These are phyloP conservation scores for Coelogynopora nodosa DNA, from an alignment of 2,888 invertebrate genomes.

Conservation along the genomic window DNA sequence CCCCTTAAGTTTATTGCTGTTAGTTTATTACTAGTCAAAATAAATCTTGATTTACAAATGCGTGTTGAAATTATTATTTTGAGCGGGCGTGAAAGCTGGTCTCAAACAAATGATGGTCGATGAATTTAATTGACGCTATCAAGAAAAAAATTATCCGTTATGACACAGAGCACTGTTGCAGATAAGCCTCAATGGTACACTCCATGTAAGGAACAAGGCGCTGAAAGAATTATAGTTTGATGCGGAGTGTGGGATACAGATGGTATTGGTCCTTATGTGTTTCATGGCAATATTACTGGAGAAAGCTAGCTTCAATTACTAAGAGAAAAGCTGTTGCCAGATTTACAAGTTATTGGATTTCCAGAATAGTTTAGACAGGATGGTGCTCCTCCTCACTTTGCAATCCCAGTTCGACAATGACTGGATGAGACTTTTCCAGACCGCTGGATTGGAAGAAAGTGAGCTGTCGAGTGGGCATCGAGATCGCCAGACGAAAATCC, in stretches of 20 bases:
- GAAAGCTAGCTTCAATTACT: not conserved
- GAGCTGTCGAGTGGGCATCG: not conserved
- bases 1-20: too few species aligned
- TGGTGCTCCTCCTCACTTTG: constrained; percentile 1
- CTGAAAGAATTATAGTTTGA: not conserved
- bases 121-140: not conserved
- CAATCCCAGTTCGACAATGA: not conserved
- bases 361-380: constrained; percentile 10
- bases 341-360: not conserved
- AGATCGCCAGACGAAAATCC: not conserved
- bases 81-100: not conserved
- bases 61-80: constrained; percentile 23
- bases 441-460: not conserved
- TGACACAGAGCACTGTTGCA: too few species aligned
- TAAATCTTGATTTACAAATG: constrained; percentile 28
- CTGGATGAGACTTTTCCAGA: constrained; percentile 24
- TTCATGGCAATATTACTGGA: constrained; percentile 1
- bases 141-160: constrained; percentile 1
- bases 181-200: not conserved
- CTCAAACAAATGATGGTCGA: constrained; percentile 3
- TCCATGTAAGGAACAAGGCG: constrained; percentile 29
- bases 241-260: not conserved
- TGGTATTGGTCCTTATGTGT: constrained; percentile 18
- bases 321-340: not conserved
- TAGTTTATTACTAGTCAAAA: constrained; percentile 5